Evolutionary conservation across 2,797 vertebrate species (phyloP).

Genomic region (Mormyrops boulengeri): DNA sequence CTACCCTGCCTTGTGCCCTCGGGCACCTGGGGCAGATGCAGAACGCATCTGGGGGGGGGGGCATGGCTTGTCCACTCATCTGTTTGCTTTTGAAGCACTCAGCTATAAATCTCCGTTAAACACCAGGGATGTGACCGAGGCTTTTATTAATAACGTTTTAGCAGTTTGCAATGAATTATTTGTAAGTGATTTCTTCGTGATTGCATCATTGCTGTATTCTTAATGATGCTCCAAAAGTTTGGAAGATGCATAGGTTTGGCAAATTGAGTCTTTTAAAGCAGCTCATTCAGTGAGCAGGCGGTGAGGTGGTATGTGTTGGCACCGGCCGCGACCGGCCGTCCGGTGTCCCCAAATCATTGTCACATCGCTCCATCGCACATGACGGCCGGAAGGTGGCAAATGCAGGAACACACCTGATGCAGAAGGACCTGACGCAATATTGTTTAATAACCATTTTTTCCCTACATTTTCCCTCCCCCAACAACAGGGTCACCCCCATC

Average conservation of each 20-base stretch:
- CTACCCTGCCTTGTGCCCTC: background rate
- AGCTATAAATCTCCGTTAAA: background rate
- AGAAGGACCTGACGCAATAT: background rate
- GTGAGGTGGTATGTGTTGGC: background rate
- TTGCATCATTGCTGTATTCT: background rate
- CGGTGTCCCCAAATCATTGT: background rate
- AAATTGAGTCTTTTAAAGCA: background rate
- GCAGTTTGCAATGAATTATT: background rate
- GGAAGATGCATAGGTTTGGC: background rate
- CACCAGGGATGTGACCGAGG: background rate
- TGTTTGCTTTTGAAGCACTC: background rate
- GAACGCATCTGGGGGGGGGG: background rate
- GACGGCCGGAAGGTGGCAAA: background rate
- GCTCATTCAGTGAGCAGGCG: background rate
- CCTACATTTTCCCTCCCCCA: background rate
- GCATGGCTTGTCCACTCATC: background rate
- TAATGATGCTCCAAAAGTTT: background rate
- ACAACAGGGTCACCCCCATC: background rate
- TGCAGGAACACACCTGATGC: background rate
- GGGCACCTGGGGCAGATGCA: background rate
- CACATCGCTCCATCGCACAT: background rate
- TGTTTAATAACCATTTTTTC: background rate
- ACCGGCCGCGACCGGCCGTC: too few species aligned
- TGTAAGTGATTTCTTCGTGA: background rate
- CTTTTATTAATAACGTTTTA: background rate